Conservation (phyloP, 2,797 vertebrate genomes). For the Enteromius mattozi region DNA sequence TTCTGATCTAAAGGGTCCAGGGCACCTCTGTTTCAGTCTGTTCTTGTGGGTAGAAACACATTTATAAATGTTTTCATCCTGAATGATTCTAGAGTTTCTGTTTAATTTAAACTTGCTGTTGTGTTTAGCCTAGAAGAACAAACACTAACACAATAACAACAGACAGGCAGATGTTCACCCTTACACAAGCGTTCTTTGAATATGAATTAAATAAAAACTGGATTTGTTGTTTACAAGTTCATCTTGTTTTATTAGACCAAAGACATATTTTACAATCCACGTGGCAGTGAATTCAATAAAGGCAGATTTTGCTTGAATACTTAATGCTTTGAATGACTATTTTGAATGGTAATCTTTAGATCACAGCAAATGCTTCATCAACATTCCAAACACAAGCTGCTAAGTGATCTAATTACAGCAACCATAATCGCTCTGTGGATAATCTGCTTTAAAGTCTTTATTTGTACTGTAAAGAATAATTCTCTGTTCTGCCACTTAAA, state of each 20-base stretch:
- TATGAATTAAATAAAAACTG: background rate
- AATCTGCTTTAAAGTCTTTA: slow-evolving; percentile 10
- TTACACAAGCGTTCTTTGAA: background rate
- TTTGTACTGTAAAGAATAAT: background rate
- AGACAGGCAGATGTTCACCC: background rate
- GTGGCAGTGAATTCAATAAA: background rate
- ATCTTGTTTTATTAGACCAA: background rate
- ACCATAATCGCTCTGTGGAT: slow-evolving; percentile 20
- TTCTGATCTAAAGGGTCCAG: slow-evolving; percentile 12
- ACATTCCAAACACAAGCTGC: slow-evolving; percentile 15
- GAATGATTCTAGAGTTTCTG: background rate
- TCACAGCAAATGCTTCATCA: slow-evolving; percentile 20
- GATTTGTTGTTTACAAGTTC: background rate
- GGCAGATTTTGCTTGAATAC: slow-evolving; percentile 1
- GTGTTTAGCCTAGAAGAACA: background rate
- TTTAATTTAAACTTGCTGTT: background rate
- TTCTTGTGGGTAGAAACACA: background rate
- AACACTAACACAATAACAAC: background rate
- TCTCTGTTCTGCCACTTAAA: background rate
- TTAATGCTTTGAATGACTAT: background rate
- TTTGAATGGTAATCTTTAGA: slow-evolving; percentile 14
- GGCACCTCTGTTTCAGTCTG: slow-evolving; percentile 1
- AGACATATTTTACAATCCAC: background rate
- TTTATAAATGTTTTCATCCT: slow-evolving; percentile 13
- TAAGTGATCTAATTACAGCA: slow-evolving; percentile 18